Evolutionary conservation across 2,113 vertebrate species (phyloP), one percentile per base, ranked within the genome.

Genomic region (Myiozetetes cayanensis): DNA sequence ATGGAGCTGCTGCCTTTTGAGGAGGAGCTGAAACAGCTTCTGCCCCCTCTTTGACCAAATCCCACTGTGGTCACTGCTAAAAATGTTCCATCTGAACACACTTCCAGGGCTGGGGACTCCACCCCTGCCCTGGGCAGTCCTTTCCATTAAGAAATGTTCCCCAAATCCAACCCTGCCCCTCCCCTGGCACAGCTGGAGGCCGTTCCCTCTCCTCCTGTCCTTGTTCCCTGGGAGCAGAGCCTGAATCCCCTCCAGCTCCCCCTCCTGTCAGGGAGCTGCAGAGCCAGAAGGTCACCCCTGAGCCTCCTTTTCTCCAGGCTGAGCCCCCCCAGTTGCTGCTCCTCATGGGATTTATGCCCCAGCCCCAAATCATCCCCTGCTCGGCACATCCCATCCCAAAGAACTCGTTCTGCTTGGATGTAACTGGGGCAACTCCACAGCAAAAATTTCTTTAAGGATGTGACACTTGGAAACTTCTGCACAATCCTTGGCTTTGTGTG

Each of bases 131-230:
- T 27, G 49, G 47, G 41, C 47, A 78, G 9, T 43, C 6, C 25
- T 43, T 56, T 2, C 31, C 6, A 3, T 10, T 43, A 2, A 7
- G 31, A 0, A 66, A 73, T 66, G 30, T 9, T 3, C 14, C 43
- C 8, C 4, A 0, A 3, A 1, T 22, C 67, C 58, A 12, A 9
- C 30, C 30, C 49, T 68, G 46, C 0, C 0, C 6, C 31, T 70
- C 6, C 56, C 41, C 39, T 80, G 35, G 66, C 58, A 25, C 35
- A 65, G 31, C 43, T 12, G 19, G 77, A 1, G 50, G 61, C 68
- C 0, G 2, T 59, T 81, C 23, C 46, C 77, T 50, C 68, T 50
- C 1, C 17, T 59, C 61, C 77, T 67, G 86, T 24, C 44, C 59
- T 74, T n/a, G 74, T 79, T 39, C 56, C 53, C 53, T 33, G 75